Evolutionary conservation across 2,888 invertebrate species (phyloP).

Genomic region (Capitulum mitella): DNA sequence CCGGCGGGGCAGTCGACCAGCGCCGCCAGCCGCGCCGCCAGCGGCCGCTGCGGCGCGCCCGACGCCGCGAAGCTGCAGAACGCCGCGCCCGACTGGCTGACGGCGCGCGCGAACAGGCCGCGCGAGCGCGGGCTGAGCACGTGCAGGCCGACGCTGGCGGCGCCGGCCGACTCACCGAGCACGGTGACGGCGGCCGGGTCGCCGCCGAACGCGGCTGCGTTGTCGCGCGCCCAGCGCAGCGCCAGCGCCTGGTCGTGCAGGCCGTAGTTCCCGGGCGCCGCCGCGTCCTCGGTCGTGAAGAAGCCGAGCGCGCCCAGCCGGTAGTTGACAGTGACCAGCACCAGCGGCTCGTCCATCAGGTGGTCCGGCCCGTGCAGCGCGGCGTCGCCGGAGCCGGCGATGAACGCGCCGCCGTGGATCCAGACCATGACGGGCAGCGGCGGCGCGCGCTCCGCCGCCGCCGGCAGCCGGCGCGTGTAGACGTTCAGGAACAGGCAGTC

Average conservation of each 20-base stretch:
- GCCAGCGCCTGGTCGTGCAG: slow-evolving; percentile 27
- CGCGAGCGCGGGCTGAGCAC: too few relatives aligned
- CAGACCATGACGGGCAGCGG: slow-evolving; percentile 36
- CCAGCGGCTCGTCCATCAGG: slow-evolving; percentile 14
- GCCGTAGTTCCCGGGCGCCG: slow-evolving; percentile 29
- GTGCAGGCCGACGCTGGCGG: too few relatives aligned
- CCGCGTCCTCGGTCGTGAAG: slow-evolving; percentile 26
- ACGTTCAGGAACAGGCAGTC: slow-evolving; percentile 93
- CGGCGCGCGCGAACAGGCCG: slow-evolving; percentile 27
- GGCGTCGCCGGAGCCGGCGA: slow-evolving; percentile 34
- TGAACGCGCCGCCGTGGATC: slow-evolving; percentile 38
- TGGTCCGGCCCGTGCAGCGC: slow-evolving; percentile 30
- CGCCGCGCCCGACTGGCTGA: slow-evolving; percentile 22
- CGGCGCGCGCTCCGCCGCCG: not conserved
- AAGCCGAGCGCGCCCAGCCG: slow-evolving; percentile 34
- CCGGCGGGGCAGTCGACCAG: slow-evolving; percentile 38
- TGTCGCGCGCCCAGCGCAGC: slow-evolving; percentile 25
- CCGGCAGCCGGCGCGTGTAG: slow-evolving; percentile 64
- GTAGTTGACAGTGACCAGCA: slow-evolving; percentile 36
- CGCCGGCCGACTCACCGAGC: too few relatives aligned
- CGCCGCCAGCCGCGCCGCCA: slow-evolving; percentile 70
- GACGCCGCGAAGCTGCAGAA: not conserved
- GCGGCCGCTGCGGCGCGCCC: slow-evolving; percentile 47
- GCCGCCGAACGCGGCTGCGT: slow-evolving; percentile 27
- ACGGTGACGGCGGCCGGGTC: too few relatives aligned